A percentile compares a stretch with the other conserved stretches of the same genome.
Conservation (phyloP, 2,888 invertebrate genomes). For the Lasioglossum vierecki region DNA sequence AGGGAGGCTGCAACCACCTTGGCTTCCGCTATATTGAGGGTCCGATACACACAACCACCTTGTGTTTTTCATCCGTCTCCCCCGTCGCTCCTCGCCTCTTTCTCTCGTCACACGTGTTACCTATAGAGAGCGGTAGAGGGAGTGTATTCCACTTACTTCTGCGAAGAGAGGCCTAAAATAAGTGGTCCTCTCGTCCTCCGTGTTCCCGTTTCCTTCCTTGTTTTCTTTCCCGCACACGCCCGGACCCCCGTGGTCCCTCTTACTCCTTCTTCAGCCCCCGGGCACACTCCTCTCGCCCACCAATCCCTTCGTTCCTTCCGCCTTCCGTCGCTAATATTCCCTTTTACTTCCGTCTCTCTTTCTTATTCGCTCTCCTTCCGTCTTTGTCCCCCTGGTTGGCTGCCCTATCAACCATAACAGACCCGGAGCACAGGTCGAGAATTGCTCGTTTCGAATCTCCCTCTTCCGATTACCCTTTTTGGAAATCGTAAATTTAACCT, state of each 20-base stretch:
- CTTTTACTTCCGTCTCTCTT: background rate
- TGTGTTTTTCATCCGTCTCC: constrained; percentile 74
- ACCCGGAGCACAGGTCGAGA: background rate
- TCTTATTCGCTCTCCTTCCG: background rate
- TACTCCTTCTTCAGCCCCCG: background rate
- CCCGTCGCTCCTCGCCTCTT: constrained; percentile 33
- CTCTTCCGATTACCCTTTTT: background rate
- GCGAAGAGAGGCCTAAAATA: constrained; percentile 69
- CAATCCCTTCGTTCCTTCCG: constrained; percentile 29
- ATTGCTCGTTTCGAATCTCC: background rate
- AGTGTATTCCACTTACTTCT: constrained; percentile 57
- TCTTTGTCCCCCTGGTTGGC: background rate
- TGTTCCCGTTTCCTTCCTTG: constrained; percentile 17
- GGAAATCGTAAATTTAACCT: background rate
- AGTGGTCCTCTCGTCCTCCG: constrained; percentile 57
- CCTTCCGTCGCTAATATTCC: constrained; percentile 7
- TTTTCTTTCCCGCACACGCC: constrained; percentile 24
- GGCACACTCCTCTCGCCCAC: constrained; percentile 6
- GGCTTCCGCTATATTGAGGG: constrained; percentile 83
- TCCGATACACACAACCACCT: constrained; percentile 76
- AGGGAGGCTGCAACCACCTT: constrained; percentile 83
- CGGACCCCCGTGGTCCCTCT: background rate
- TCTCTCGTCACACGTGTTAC: constrained; percentile 40
- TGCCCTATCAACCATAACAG: background rate
- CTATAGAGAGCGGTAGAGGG: constrained; percentile 43